Evolutionary conservation across 1,140 invertebrate genomes (phyloP).

Genomic region (Elysia chlorotica): DNA sequence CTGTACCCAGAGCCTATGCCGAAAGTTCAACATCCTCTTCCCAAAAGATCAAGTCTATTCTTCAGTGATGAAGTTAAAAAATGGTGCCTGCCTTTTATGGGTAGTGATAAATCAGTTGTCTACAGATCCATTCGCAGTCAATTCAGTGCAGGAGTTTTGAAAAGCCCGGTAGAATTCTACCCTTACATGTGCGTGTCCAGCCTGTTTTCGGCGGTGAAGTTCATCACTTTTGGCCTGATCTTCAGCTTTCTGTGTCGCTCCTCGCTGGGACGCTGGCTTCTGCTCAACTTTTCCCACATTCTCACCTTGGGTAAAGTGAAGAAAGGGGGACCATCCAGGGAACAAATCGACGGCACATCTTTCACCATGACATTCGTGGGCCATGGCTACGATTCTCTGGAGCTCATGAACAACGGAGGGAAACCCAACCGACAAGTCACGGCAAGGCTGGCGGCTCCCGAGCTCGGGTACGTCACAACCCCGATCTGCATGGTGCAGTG

Average conservation of each 20-base stretch:
- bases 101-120: constrained; percentile 80
- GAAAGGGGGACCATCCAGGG: too few relatives aligned
- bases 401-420: constrained; percentile 68
- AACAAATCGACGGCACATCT: constrained; percentile 67
- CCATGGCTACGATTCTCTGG: constrained; percentile 76
- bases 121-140: constrained; percentile 77
- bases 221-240: constrained; percentile 67
- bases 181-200: constrained; percentile 59
- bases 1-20: constrained; percentile 70
- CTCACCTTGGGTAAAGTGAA: too few relatives aligned
- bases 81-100: constrained; percentile 80
- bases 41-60: constrained; percentile 67
- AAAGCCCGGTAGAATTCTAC: constrained; percentile 65
- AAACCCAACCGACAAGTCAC: constrained; percentile 73
- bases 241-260: constrained; percentile 60
- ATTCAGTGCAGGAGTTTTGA: constrained; percentile 70
- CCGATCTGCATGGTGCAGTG: constrained; percentile 73
- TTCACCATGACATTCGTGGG: constrained; percentile 77
- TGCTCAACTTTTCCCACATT: neutral
- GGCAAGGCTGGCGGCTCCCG: constrained; percentile 68
- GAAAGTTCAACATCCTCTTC: constrained; percentile 66
- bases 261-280: neutral
- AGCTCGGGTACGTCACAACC: constrained; percentile 86
- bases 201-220: constrained; percentile 59
- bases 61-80: constrained; percentile 67